A percentile compares a stretch with the other conserved stretches of the same genome.
Conservation (phyloP, 2,888 invertebrate species). For the Ernsta delagoae region DNA sequence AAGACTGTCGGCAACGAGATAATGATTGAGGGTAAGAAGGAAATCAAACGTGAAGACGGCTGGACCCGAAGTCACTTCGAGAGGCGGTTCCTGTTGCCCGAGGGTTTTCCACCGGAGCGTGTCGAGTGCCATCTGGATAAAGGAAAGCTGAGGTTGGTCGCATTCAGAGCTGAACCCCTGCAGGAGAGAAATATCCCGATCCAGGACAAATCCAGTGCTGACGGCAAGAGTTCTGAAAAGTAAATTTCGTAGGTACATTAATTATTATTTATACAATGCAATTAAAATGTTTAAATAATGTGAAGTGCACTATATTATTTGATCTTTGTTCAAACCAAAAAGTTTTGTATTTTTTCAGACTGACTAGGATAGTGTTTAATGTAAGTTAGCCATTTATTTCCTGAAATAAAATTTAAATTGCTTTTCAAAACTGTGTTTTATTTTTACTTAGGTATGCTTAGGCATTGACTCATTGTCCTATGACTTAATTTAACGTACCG, state of each 20-base stretch:
- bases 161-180: slow-evolving; percentile 80
- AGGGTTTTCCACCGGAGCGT: slow-evolving; percentile 89
- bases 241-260: neutral
- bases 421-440: slow-evolving; percentile 11
- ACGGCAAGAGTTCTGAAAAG: slow-evolving; percentile 15
- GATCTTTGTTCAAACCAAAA: slow-evolving; percentile 3
- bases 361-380: slow-evolving; percentile 34
- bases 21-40: slow-evolving; percentile 91
- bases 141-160: slow-evolving; percentile 88
- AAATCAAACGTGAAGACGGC: slow-evolving; percentile 90
- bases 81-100: slow-evolving; percentile 90
- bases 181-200: slow-evolving; percentile 67
- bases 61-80: slow-evolving; percentile 91
- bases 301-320: too few relatives aligned
- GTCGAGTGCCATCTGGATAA: slow-evolving; percentile 91
- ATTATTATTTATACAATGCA: too few relatives aligned
- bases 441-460: too few relatives aligned
- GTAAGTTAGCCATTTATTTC: slow-evolving; percentile 18
- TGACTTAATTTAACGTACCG: too few relatives aligned
- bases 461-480: too few relatives aligned
- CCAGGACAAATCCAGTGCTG: slow-evolving; percentile 55
- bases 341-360: slow-evolving; percentile 32
- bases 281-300: neutral
- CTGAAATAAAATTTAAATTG: slow-evolving; percentile 11
- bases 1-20: slow-evolving; percentile 90